phyloP scores from a whole-genome alignment of 2,888 invertebrate species.

The Lithophane ornitopus region DNA sequence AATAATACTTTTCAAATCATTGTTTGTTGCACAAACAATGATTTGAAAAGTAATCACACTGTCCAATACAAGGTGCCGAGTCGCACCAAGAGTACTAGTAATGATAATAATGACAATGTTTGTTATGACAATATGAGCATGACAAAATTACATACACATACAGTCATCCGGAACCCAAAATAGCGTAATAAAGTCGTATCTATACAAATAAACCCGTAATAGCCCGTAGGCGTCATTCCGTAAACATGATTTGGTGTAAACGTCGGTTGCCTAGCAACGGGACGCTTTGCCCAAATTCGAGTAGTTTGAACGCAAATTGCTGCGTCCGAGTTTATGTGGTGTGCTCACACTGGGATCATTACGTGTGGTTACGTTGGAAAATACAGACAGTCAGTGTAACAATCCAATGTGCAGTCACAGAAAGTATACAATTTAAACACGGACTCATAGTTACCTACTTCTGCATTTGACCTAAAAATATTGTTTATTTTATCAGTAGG shows the following conservation, averaged over 20 bases:
- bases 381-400: not conserved
- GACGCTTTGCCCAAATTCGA: slow-evolving; percentile 55
- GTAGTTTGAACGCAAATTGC: slow-evolving; percentile 71
- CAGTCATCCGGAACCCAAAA: slow-evolving; percentile 16
- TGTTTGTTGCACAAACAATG: not conserved
- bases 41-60: not conserved
- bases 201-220: slow-evolving; percentile 51
- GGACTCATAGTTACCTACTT: not conserved
- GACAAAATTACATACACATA: slow-evolving; percentile 12
- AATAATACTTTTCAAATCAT: no score
- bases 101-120: not conserved
- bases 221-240: slow-evolving; percentile 46
- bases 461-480: not conserved
- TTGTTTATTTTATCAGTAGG: not conserved
- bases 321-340: slow-evolving; percentile 58
- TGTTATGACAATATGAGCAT: not conserved
- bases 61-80: not conserved
- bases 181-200: slow-evolving; percentile 45
- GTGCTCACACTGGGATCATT: slow-evolving; percentile 48
- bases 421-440: not conserved
- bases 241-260: slow-evolving; percentile 60
- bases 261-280: slow-evolving; percentile 66
- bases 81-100: not conserved
- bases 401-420: not conserved
- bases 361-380: slow-evolving; percentile 23